Evolutionary conservation across 2,113 vertebrate genomes (phyloP).

Genomic region (Silurus glanis): DNA sequence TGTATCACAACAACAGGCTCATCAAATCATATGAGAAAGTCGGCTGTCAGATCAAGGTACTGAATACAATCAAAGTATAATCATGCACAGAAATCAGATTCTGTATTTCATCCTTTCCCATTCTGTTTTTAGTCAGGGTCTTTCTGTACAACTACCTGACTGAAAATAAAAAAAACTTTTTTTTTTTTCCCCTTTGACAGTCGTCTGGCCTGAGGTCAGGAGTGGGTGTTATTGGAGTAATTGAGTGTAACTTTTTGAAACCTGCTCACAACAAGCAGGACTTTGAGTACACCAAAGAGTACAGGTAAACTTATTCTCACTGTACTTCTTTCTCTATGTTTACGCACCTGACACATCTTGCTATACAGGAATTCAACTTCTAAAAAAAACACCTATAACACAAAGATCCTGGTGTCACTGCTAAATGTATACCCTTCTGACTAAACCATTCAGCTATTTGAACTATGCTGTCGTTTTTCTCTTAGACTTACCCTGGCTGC

Average conservation of each 20-base stretch:
- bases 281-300: conserved; percentile 83
- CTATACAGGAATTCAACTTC: background rate
- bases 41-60: conserved; percentile 80
- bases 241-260: conserved; percentile 83
- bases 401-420: background rate
- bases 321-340: background rate
- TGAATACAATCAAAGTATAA: background rate
- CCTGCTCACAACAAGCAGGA: conserved; percentile 82
- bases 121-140: too few relatives aligned
- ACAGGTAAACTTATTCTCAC: conserved; percentile 64
- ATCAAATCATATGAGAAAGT: conserved; percentile 82
- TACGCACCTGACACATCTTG: background rate
- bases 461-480: background rate
- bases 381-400: background rate
- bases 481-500: conserved; percentile 71
- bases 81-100: background rate
- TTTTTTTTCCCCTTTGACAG: conserved; percentile 53
- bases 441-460: background rate
- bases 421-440: background rate
- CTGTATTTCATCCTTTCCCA: background rate
- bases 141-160: background rate
- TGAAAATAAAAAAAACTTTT: background rate
- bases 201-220: conserved; percentile 70
- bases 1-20: conserved; percentile 83
- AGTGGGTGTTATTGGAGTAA: conserved; percentile 77